Percentiles rank a stretch among this genome's conserved stretches.
Conservation (phyloP, 2,113 vertebrate species). For the Prinia subflava region DNA sequence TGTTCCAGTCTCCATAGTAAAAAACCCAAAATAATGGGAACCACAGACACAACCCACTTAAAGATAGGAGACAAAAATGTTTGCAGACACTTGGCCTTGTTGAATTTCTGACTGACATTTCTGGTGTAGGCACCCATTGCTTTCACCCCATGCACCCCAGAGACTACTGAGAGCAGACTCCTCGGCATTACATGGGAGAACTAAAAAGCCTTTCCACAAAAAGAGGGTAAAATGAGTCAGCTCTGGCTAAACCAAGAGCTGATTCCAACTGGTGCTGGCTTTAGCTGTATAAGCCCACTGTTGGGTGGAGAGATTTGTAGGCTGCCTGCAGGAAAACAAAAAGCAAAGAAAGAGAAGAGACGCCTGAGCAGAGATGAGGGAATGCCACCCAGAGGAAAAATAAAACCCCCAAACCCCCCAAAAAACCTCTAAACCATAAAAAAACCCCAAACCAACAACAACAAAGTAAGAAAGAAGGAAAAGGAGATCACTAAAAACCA, state of each 20-base stretch:
- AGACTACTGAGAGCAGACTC: neutral
- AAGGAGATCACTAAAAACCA: neutral
- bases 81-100: neutral
- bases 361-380: neutral
- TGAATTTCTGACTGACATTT: neutral
- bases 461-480: neutral
- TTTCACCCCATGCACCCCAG: neutral
- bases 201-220: neutral
- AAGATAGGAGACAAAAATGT: neutral
- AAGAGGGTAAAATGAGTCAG: neutral
- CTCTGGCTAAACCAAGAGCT: neutral
- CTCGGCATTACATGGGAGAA: neutral
- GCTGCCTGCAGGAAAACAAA: neutral
- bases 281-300: neutral
- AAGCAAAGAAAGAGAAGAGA: neutral
- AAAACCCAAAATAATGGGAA: neutral
- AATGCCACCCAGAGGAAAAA: neutral
- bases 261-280: neutral
- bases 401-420: no score
- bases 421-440: no score
- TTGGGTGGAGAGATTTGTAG: neutral
- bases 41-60: neutral
- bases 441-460: no score
- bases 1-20: neutral
- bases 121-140: neutral